Conservation (phyloP, 2,113 vertebrate genomes). For the Platichthys stellatus region DNA sequence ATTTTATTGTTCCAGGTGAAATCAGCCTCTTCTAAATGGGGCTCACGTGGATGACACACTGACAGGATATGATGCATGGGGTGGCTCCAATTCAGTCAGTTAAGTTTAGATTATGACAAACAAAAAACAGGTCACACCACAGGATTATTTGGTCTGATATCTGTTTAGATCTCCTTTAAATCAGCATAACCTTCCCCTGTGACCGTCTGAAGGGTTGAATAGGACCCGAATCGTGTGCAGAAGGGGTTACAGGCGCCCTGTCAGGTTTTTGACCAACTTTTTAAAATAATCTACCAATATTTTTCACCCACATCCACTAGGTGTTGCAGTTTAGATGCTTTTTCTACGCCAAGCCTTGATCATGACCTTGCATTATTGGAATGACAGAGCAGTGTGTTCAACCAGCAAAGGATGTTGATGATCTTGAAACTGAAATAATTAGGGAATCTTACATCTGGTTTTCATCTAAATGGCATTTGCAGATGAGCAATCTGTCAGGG, state of each 20-base stretch:
- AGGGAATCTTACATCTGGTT: constrained; percentile 14
- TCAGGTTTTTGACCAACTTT: too few relatives aligned
- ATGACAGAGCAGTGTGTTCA: constrained; percentile 3
- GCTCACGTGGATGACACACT: background rate
- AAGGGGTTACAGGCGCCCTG: too few relatives aligned
- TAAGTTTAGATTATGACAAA: too few relatives aligned
- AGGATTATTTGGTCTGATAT: too few relatives aligned
- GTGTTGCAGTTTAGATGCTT: too few relatives aligned
- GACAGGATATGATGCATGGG: background rate
- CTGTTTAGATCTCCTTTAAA: too few relatives aligned
- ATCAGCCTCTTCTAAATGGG: background rate
- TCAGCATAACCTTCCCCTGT: too few relatives aligned
- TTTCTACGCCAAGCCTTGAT: background rate
- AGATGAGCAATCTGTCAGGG: constrained; percentile 31
- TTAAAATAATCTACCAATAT: too few relatives aligned
- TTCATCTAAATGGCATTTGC: constrained; percentile 40
- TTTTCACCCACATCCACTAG: background rate
- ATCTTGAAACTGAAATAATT: constrained; percentile 18
- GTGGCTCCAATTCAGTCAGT: too few relatives aligned
- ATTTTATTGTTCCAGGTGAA: background rate
- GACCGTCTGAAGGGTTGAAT: too few relatives aligned
- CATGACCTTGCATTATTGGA: background rate
- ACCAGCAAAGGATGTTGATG: constrained; percentile 10
- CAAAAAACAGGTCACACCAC: too few relatives aligned
- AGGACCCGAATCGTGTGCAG: too few relatives aligned